A percentile compares a stretch with the other conserved stretches of the same genome.
Conservation (phyloP, 2,113 vertebrate genomes). For the Ursus arctos region DNA sequence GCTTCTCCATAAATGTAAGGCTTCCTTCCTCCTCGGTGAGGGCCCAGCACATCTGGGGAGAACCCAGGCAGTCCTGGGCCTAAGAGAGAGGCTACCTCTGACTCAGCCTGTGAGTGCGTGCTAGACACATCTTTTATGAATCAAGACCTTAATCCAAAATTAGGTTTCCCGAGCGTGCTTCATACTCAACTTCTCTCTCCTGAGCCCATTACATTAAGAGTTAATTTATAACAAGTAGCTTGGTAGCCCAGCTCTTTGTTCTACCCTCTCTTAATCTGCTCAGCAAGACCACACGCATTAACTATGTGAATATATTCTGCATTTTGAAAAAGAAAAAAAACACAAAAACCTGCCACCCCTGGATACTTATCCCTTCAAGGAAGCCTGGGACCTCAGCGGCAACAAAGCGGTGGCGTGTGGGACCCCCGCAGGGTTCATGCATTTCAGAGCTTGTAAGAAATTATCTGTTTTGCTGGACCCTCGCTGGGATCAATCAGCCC, state of each 20-base stretch:
- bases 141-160: conserved; percentile 81
- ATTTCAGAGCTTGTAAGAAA: conserved; percentile 85
- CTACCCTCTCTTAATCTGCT: conserved; percentile 66
- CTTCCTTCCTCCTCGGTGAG: neutral
- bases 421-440: conserved; percentile 82
- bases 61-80: neutral
- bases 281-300: conserved; percentile 82
- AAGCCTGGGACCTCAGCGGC: conserved; percentile 68
- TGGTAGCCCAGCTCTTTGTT: conserved; percentile 69
- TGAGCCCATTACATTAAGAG: conserved; percentile 83
- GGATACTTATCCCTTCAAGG: conserved; percentile 83
- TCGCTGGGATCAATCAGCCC: conserved; percentile 89
- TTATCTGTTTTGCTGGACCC: conserved; percentile 87
- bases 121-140: conserved; percentile 78
- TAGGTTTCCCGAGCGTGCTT: conserved; percentile 77
- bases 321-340: conserved; percentile 65
- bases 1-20: neutral
- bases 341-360: conserved; percentile 7
- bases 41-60: neutral
- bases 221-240: conserved; percentile 84
- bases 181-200: conserved; percentile 77
- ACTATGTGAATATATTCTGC: conserved; percentile 83
- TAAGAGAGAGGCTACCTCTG: conserved; percentile 35
- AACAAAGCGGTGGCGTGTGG: conserved; percentile 75
- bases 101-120: conserved; percentile 62